These are phyloP conservation scores for Gymnocypris eckloni DNA, from an alignment of 2,797 vertebrate genomes.

Conservation along the genomic window DNA sequence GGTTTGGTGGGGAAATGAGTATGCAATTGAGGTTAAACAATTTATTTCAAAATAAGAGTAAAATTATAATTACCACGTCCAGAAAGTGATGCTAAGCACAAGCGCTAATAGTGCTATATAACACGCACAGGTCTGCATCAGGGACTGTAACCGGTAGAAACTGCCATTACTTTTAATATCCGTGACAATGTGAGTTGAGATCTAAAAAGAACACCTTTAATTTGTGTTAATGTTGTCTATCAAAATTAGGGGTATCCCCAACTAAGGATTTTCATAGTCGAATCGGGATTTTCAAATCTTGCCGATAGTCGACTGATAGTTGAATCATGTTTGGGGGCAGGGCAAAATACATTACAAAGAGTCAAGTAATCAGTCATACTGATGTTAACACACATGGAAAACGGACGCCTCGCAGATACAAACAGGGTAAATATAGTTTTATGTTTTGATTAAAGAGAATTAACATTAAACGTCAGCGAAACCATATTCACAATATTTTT, in stretches of 20 bases:
- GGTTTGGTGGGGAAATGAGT: background rate
- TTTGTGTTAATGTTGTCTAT: conserved; percentile 26
- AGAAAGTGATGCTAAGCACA: conserved; percentile 15
- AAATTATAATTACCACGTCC: background rate
- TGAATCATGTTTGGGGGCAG: no score
- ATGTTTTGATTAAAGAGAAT: no score
- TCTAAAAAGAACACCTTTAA: conserved; percentile 26
- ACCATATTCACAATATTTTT: no score
- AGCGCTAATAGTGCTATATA: background rate
- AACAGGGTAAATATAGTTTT: no score
- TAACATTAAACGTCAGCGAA: no score
- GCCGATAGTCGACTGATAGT: no score
- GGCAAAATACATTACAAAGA: no score
- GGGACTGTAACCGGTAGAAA: conserved; percentile 8
- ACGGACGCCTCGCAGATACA: no score
- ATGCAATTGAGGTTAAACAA: background rate
- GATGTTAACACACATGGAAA: no score
- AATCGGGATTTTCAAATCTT: no score
- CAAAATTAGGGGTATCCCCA: background rate
- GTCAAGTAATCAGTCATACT: no score
- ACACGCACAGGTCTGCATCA: conserved; percentile 22
- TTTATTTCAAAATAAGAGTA: conserved; percentile 9
- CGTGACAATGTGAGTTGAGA: background rate
- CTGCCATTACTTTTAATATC: conserved; percentile 24
- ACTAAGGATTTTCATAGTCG: no score